These are phyloP conservation scores for Ptychobarbus kaznakovi DNA, from an alignment of 2,797 vertebrate genomes.

Conservation along the genomic window DNA sequence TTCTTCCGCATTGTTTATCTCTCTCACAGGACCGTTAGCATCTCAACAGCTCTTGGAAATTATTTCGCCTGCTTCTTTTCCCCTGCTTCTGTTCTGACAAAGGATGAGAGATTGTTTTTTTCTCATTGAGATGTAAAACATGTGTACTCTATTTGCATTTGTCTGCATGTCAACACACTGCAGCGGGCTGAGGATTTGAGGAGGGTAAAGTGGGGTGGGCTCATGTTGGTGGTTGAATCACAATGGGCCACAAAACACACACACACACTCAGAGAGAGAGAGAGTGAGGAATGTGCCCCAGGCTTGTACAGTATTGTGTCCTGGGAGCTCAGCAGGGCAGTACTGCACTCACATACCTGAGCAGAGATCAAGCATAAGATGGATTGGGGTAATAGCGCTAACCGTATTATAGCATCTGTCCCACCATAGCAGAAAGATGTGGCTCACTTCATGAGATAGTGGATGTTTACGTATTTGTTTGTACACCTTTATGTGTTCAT, in stretches of 20 bases:
- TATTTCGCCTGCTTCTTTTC: constrained; percentile 51
- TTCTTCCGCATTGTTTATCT: constrained; percentile 48
- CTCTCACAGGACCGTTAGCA: constrained; percentile 65
- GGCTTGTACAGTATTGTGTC: constrained; percentile 60
- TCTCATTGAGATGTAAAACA: constrained; percentile 78
- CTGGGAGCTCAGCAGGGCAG: constrained; percentile 44
- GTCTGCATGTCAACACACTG: constrained; percentile 70
- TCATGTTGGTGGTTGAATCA: constrained; percentile 67
- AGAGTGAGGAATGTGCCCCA: constrained; percentile 61
- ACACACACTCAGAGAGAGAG: constrained; percentile 39
- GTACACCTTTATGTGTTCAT: neutral
- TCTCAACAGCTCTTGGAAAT: constrained; percentile 66
- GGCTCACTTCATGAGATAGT: neutral
- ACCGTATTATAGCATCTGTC: neutral
- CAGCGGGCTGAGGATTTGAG: constrained; percentile 42
- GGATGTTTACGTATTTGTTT: neutral
- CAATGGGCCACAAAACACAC: constrained; percentile 67
- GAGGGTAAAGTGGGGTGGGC: constrained; percentile 27
- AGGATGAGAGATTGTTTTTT: constrained; percentile 71
- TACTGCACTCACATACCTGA: constrained; percentile 50
- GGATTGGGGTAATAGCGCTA: constrained; percentile 29
- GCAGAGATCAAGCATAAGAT: constrained; percentile 42
- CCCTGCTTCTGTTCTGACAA: constrained; percentile 64
- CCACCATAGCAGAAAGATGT: neutral
- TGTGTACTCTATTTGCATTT: constrained; percentile 71